A percentile compares a stretch with the other conserved stretches of the same genome.
Conservation (phyloP, 2,113 vertebrate genomes). For the Cryptomyrus ogoouensis region DNA sequence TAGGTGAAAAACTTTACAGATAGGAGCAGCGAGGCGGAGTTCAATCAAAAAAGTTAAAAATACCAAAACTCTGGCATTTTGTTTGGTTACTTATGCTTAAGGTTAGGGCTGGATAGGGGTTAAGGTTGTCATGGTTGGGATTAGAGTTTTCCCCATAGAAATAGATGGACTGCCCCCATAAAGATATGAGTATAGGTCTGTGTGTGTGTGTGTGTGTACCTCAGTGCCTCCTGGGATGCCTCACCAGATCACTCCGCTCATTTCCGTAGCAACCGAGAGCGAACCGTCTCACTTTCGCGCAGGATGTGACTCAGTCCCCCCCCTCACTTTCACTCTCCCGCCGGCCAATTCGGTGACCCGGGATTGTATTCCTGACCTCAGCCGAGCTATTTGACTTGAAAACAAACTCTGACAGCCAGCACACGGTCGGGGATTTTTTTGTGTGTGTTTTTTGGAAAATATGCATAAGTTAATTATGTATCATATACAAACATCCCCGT, state of each 20-base stretch:
- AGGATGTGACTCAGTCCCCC: constrained; percentile 57
- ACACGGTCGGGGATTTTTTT: neutral
- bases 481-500: neutral
- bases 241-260: constrained; percentile 46
- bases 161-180: no score
- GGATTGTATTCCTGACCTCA: neutral
- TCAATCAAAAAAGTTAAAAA: neutral
- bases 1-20: neutral
- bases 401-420: neutral
- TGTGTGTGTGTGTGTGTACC: constrained; percentile 5
- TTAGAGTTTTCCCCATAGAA: no score
- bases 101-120: no score
- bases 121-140: no score
- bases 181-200: neutral
- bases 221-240: constrained; percentile 46
- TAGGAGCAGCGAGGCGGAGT: neutral
- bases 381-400: neutral
- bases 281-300: constrained; percentile 54
- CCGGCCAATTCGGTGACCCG: constrained; percentile 1
- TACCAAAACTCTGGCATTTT: no score
- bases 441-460: neutral
- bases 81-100: no score
- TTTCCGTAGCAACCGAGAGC: constrained; percentile 60
- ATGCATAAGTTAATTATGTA: neutral
- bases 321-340: neutral